Evolutionary conservation across 1,140 invertebrate species (phyloP), one percentile per base, ranked within the genome.

Genomic region (Tyrophagus putrescentiae): DNA sequence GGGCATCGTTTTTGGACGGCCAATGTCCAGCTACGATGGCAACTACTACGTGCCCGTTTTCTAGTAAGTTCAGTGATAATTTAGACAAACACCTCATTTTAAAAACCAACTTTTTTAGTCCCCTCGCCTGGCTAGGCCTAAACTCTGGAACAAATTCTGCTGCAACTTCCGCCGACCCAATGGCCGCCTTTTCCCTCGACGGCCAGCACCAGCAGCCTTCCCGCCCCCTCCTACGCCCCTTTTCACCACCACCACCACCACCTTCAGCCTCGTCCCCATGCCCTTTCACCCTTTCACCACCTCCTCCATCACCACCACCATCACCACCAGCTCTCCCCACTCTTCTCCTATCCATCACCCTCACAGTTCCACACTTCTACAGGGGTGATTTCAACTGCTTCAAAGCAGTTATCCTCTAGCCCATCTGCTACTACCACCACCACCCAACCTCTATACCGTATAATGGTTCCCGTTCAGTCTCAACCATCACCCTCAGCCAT

Each of bases 31-130:
- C 21, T 48, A 48, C 31, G 45, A 48, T 21, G 45, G 45, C 45
- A 48, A 48, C 45, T 48, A 9, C 31, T 48, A 48, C 45, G 18
- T 48, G 7, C 45, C 45, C 7, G 45, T 48, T 48, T 48, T 48
- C 18, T 48, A 48, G 45, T 48, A 48, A 48, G 45, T 48, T 7
- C 18, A 7, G 31, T 25, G 18, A 9, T 7, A 21, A 48, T 21
- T 48, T 48, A 21, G 18, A 7, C 7, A 25, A 18, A 48, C 18
- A 7, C 18, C 7, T 21, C 9, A 18, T 48, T 48, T 13, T 48
- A 48, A 25, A 7, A 48, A n/a, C n/a, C n/a, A n/a, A 25, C 31
- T 21, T 48, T 48, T 29, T 7, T 48, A 48, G 45, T 48, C 45
- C 45, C 18, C 23, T 48, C 18, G 23, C 45, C 7, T 48, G 45